phyloP scores from a whole-genome alignment of 2,888 invertebrate species.

The Cremastinae sp. region DNA sequence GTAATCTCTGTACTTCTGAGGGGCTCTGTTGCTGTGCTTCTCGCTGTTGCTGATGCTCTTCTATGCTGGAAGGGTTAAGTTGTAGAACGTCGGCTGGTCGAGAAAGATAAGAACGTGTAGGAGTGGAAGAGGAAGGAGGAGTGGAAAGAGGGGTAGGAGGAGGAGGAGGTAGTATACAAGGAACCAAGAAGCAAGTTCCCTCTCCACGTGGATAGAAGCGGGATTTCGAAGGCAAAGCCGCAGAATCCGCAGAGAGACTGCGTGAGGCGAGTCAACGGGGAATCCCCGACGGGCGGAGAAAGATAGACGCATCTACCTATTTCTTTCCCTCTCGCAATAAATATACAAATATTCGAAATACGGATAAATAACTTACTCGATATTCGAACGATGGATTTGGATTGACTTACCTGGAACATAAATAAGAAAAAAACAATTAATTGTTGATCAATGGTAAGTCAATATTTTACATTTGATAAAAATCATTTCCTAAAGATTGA shows the following conservation, averaged over 20 bases:
- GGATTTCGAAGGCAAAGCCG: constrained; percentile 69
- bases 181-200: constrained; percentile 40
- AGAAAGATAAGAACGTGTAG: constrained; percentile 76
- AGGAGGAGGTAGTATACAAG: neutral
- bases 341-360: constrained; percentile 2
- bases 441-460: constrained; percentile 36
- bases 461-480: neutral
- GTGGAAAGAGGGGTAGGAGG: too few species aligned
- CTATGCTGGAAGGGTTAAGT: constrained; percentile 76
- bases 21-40: constrained; percentile 27
- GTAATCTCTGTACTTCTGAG: constrained; percentile 56
- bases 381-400: constrained; percentile 3
- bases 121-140: too few species aligned
- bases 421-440: constrained; percentile 46
- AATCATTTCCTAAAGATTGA: too few species aligned
- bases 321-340: neutral
- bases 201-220: constrained; percentile 55
- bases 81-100: constrained; percentile 77
- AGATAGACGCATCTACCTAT: constrained; percentile 25
- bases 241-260: constrained; percentile 73
- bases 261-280: constrained; percentile 52
- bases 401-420: constrained; percentile 71
- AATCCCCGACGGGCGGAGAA: constrained; percentile 52
- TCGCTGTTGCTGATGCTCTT: constrained; percentile 67
- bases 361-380: constrained; percentile 40